Conservation (phyloP, 2,888 invertebrate species). For the Drosophila lutescens region DNA sequence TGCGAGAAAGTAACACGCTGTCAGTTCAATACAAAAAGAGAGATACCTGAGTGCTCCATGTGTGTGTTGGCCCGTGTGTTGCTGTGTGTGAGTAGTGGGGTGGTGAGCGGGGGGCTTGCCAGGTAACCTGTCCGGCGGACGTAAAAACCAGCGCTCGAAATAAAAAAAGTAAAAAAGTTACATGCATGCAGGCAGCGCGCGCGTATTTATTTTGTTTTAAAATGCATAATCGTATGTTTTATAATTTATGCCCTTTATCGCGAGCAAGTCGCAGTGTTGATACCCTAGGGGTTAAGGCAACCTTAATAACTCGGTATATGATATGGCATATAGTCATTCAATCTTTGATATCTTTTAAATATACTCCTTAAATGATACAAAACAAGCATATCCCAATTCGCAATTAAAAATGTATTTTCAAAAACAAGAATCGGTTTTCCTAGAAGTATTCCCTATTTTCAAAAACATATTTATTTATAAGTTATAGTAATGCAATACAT, state of each 20-base stretch:
- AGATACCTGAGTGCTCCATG: conserved; percentile 32
- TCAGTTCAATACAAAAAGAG: conserved; percentile 64
- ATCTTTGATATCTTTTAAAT: not conserved
- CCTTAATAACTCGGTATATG: no score
- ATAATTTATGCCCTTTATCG: conserved; percentile 62
- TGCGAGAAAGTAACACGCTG: conserved; percentile 80
- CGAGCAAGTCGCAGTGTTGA: not conserved
- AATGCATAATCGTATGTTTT: conserved; percentile 71
- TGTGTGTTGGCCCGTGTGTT: conserved; percentile 24
- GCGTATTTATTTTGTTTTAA: conserved; percentile 52
- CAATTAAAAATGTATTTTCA: no score
- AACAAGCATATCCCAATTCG: no score
- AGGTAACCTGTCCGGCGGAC: conserved; percentile 72
- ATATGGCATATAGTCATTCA: not conserved
- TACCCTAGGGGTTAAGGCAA: not conserved
- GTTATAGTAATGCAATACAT: no score
- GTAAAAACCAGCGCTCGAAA: conserved; percentile 70
- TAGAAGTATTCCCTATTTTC: no score
- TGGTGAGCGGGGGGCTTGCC: conserved; percentile 46
- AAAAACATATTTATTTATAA: no score
- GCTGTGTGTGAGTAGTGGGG: conserved; percentile 37
- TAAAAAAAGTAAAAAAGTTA: conserved; percentile 59
- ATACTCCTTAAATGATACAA: no score
- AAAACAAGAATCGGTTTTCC: no score
- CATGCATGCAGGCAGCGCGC: conserved; percentile 68